Evolutionary conservation across 2,797 vertebrate species (phyloP), one percentile per base, ranked within the genome.

Genomic region (Botia almorhae): DNA sequence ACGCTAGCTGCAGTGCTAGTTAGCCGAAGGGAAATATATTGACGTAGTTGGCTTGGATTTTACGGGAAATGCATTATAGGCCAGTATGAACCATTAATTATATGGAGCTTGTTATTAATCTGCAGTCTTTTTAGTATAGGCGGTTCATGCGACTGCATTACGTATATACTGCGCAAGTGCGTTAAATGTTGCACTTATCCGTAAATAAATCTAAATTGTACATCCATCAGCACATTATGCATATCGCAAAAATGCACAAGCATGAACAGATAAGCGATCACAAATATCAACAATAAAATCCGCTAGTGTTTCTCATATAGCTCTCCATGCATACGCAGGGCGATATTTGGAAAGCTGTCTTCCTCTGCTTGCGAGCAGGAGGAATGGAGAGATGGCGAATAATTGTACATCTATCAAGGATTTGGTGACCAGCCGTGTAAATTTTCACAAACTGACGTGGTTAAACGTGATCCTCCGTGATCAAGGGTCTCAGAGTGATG

Each of bases 21-120:
- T 63, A 82, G 69, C 78, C 74, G 81, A n/a, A 65, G 12, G 56
- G 39, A 69, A 55, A 63, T 61, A 39, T 12, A n/a, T 60, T 83
- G 82, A 84, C 84, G 84, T 85, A 80, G 80, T 71, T 84, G 10
- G 65, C 72, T 70, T 36, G 68, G 21, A 63, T 78, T 76, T 29
- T 33, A 51, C 74, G 26, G 81, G 69, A 82, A 71, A 77, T 64
- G 14, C 53, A 51, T 75, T 67, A 70, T 29, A 78, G 63, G 10
- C 39, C 2, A n/a, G 53, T 12, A 23, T 63, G 67, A 64, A 43
- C 5, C 46, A 6, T 53, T 13, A 8, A 29, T 64, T n/a, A 26
- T 10, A 79, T 10, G 2, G 16, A 2, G 29, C 11, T 64, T 55
- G 16, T 11, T 48, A 21, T 53, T 55, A 26, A 65, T 72, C 21